Evolutionary conservation across 1,140 invertebrate species (phyloP), one percentile per base, ranked within the genome.

Genomic region (Conus betulinus): DNA sequence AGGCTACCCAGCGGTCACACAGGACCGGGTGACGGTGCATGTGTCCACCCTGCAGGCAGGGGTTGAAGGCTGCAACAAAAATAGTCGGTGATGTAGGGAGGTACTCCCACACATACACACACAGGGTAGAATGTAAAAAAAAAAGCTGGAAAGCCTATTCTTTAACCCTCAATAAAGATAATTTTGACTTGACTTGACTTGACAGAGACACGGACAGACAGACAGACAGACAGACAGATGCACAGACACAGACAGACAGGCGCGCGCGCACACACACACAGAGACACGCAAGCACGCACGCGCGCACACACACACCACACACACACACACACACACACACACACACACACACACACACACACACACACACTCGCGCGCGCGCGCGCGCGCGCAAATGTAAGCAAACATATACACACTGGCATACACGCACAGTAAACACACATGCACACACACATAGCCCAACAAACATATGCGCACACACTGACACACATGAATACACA

Each of bases 291-390:
- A 11, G 27, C 27, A 39, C 52, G 11, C 78, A 51, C 27, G 23
- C 52, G 27, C 52, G 27, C 27, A 51, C 27, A 51, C 27, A 51
- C 78, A 81, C 78, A 53, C 27, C 27, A 51, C 27, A 53, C 78
- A 39, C 27, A 81, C 78, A 81, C 52, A 39, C 27, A 39, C 27
- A 81, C 27, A 53, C 78, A 81, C 52, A 81, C 52, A 81, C 52
- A 39, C 52, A 53, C 78, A 81, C 78, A 81, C 78, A 81, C 78
- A 81, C 78, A 81, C 78, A 81, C 27, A 51, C 78, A 81, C 78
- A 81, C 78, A 81, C 27, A 81, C 78, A 51, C 27, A 51, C n/a
- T n/a, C n/a, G n/a, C n/a, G n/a, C n/a, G n/a, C n/a, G n/a, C n/a
- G n/a, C n/a, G n/a, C n/a, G n/a, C n/a, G n/a, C n/a, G n/a, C n/a